phyloP scores from a whole-genome alignment of 2,888 invertebrate genomes.

The Cheilosia scutellata region DNA sequence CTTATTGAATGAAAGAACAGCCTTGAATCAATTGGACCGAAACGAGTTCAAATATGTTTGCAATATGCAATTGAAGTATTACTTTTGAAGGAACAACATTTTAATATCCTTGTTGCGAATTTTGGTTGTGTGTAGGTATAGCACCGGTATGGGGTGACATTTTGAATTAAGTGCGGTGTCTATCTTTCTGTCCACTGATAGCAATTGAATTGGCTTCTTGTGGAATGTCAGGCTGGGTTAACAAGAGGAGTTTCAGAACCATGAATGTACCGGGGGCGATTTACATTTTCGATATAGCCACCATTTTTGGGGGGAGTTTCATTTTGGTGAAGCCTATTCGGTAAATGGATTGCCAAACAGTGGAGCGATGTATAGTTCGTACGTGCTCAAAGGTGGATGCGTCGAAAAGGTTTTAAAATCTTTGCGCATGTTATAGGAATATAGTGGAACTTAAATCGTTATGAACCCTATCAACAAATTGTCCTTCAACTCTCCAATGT shows the following conservation, averaged over 20 bases:
- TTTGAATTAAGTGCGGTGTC: slow-evolving; percentile 56
- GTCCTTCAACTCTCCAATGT: too few species aligned
- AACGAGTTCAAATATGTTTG: slow-evolving; percentile 31
- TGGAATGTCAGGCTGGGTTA: slow-evolving; percentile 37
- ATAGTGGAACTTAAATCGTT: too few species aligned
- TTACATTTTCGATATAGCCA: slow-evolving; percentile 18
- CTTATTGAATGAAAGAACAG: slow-evolving; percentile 14
- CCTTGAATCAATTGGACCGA: slow-evolving; percentile 56
- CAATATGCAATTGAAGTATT: slow-evolving; percentile 21
- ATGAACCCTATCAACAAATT: too few species aligned
- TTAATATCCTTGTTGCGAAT: slow-evolving; percentile 47
- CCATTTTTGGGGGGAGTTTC: neutral
- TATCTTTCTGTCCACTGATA: slow-evolving; percentile 37
- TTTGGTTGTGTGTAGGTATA: neutral
- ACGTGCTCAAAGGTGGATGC: too few species aligned
- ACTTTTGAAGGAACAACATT: slow-evolving; percentile 58
- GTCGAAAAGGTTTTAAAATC: too few species aligned
- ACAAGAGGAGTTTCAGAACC: neutral
- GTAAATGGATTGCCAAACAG: slow-evolving; percentile 1
- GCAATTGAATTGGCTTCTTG: slow-evolving; percentile 42
- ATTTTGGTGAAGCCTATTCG: neutral
- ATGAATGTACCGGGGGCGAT: slow-evolving; percentile 7
- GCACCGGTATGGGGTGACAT: slow-evolving; percentile 38
- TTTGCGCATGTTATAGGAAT: too few species aligned
- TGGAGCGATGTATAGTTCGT: neutral